A percentile compares a stretch with the other conserved stretches of the same genome.
Conservation (phyloP, 2,113 vertebrate species). For the Podarcis raffonei region DNA sequence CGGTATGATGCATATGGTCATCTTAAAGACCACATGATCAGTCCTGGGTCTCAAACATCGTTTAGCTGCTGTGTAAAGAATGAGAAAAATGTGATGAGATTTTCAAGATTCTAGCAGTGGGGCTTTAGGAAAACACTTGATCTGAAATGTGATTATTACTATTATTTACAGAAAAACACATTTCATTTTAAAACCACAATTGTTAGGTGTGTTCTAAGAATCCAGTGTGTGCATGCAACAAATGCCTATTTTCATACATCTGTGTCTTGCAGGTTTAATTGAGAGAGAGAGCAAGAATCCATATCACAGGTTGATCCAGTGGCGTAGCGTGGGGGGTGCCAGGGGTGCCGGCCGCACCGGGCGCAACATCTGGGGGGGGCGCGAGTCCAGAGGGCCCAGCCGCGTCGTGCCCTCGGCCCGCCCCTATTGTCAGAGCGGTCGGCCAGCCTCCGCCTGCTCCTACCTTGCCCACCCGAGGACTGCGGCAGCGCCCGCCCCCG, state of each 20-base stretch:
- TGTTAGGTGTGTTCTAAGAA: background rate
- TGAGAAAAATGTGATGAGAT: background rate
- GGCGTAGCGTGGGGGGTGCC: no score
- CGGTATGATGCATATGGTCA: background rate
- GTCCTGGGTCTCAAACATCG: background rate
- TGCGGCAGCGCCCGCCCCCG: no score
- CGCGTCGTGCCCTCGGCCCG: no score
- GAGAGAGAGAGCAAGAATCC: background rate
- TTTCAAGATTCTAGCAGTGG: background rate
- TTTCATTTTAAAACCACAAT: background rate
- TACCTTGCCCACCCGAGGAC: no score
- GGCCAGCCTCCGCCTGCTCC: no score
- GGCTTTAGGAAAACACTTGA: background rate
- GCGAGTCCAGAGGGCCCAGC: no score
- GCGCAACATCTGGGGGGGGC: no score
- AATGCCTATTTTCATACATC: background rate
- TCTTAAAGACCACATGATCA: background rate
- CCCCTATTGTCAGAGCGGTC: no score
- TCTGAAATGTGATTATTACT: background rate
- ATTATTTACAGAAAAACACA: background rate
- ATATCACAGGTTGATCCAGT: no score
- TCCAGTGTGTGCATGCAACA: background rate
- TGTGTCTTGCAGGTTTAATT: background rate
- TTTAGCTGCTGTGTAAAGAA: no score
- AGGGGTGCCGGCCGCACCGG: no score